Evolutionary conservation across 2,888 invertebrate species (phyloP), one percentile per base, ranked within the genome.

Genomic region (Atethmia centrago): DNA sequence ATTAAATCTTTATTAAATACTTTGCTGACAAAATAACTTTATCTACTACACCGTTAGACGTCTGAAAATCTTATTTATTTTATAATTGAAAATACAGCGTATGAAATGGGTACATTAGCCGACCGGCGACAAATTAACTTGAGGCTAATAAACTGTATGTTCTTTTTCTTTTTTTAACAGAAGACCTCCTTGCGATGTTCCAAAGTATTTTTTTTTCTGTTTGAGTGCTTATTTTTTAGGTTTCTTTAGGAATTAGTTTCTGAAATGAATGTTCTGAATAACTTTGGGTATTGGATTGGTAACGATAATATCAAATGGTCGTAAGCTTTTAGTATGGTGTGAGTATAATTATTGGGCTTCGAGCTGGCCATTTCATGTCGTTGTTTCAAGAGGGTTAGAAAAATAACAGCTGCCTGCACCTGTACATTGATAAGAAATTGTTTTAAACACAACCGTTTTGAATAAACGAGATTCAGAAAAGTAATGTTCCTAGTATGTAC

Each of bases 51-150:
- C 21, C 47, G n/a, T 40, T 21, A 45, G 28, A 51, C 21, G 31
- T 7, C 25, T 14, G 14, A 31, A 47, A 62, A 67, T 53, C 51
- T 55, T 64, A 64, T 71, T 82, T 64, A 51, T 49, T 53, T 58
- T n/a, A 7, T 78, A 65, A 83, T 78, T 82, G 55, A 58, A 72
- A 77, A 66, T 70, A 58, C 28, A 42, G 56, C 47, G 14, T 28
- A 51, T 21, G 10, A 56, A 68, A 63, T n/a, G n/a, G n/a, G n/a
- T 42, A 59, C 28, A 28, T 47, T 31, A 68, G n/a, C 25, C 19
- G 25, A n/a, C 36, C 14, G 19, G n/a, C 21, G 47, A 61, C 51
- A 42, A 68, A 71, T 68, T 64, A 64, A 53, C 59, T 83, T 8
- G n/a, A 61, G 28, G 28, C n/a, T 31, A 72, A 59, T 51, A 31